phyloP scores from a whole-genome alignment of 1,140 invertebrate genomes.

The Leguminivora glycinivorella region DNA sequence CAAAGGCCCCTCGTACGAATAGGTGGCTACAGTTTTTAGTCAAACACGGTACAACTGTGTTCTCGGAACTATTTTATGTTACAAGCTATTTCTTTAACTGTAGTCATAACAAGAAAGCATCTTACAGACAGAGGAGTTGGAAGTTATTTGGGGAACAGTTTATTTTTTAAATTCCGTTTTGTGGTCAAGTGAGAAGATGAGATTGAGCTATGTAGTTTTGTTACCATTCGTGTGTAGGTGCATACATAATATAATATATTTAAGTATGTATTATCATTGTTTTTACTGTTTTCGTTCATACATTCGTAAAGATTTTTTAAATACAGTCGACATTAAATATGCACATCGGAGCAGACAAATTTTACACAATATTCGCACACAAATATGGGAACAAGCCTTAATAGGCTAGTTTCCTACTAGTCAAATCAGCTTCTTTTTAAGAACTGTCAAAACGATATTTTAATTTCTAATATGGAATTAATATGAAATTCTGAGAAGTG shows the following conservation, averaged over 20 bases:
- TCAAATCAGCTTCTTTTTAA: no score
- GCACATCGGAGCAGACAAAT: no score
- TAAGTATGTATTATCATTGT: background rate
- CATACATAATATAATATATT: background rate
- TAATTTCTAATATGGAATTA: no score
- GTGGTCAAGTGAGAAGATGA: background rate
- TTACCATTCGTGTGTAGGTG: no score
- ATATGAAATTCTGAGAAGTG: no score
- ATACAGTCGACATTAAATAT: no score
- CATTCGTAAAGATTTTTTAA: no score
- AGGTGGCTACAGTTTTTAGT: conserved; percentile 41
- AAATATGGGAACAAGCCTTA: no score
- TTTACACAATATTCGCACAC: no score
- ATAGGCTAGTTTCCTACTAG: no score
- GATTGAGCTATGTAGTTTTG: background rate
- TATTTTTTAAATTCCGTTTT: conserved; percentile 19
- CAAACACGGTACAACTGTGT: conserved; percentile 59
- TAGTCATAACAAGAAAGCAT: conserved; percentile 26
- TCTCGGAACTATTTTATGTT: conserved; percentile 56
- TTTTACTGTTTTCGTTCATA: no score
- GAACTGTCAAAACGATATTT: no score
- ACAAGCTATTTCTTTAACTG: conserved; percentile 39
- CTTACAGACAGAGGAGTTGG: background rate
- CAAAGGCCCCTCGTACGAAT: conserved; percentile 54
- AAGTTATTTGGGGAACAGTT: background rate